Percentiles rank a stretch among this genome's conserved stretches.
Conservation (phyloP, 2,797 vertebrate genomes). For the Phyllotis vaccarum region DNA sequence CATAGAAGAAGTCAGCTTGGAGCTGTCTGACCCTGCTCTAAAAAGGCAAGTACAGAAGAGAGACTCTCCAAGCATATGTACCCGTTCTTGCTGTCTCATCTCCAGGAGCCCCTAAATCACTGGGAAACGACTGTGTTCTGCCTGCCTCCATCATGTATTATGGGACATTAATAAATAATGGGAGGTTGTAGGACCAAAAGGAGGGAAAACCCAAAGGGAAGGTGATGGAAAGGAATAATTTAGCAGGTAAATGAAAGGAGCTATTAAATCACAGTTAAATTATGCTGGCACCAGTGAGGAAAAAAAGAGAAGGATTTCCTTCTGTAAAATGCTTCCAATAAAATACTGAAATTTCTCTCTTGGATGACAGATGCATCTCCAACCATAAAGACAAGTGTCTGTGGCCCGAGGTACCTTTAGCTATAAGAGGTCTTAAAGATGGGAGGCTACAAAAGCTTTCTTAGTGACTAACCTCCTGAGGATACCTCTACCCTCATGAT, state of each 20-base stretch:
- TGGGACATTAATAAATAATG: constrained; percentile 88
- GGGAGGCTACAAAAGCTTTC: neutral
- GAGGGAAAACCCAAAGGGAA: constrained; percentile 85
- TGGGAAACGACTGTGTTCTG: constrained; percentile 80
- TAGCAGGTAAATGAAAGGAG: constrained; percentile 88
- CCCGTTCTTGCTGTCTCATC: constrained; percentile 73
- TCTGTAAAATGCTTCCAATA: constrained; percentile 84
- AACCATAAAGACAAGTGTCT: constrained; percentile 50
- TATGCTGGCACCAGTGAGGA: constrained; percentile 83
- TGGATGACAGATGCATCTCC: constrained; percentile 78
- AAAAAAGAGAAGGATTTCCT: constrained; percentile 67
- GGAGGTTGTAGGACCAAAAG: constrained; percentile 86
- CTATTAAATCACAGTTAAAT: constrained; percentile 88
- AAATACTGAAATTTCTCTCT: constrained; percentile 87
- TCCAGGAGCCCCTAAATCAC: constrained; percentile 85
- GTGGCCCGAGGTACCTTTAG: constrained; percentile 48
- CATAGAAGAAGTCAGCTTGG: neutral
- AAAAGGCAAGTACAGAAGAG: constrained; percentile 73
- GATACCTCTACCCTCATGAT: neutral
- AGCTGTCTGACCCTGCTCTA: constrained; percentile 44
- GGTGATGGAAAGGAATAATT: constrained; percentile 87
- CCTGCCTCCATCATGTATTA: constrained; percentile 84
- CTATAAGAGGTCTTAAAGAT: neutral
- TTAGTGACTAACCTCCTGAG: neutral
- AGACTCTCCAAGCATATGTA: constrained; percentile 78